Evolutionary conservation across 2,797 vertebrate species (phyloP).

Genomic region (Danio tinwini): DNA sequence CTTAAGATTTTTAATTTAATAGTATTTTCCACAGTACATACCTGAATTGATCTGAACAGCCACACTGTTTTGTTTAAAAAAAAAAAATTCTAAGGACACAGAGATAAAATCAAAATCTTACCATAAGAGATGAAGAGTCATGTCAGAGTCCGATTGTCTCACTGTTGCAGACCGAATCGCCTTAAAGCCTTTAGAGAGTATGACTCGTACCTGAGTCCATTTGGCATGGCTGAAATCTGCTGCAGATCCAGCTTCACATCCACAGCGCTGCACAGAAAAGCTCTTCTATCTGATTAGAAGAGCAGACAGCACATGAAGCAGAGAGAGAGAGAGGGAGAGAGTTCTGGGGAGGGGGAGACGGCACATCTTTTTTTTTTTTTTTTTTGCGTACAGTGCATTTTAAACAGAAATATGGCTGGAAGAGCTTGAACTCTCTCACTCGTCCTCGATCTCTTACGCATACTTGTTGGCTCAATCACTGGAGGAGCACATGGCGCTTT

Average conservation of each 20-base stretch:
- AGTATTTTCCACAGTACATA: not conserved
- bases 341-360: not conserved
- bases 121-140: slow-evolving; percentile 1
- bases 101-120: slow-evolving; percentile 12
- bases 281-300: slow-evolving; percentile 45
- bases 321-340: slow-evolving; percentile 20
- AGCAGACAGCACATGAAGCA: not conserved
- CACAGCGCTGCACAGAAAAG: slow-evolving; percentile 15
- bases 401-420: slow-evolving; percentile 36
- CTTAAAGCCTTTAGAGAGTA: not conserved
- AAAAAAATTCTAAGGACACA: not conserved
- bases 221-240: slow-evolving; percentile 43
- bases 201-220: slow-evolving; percentile 19
- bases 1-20: not conserved
- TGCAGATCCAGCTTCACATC: not conserved
- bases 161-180: not conserved
- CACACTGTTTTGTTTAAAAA: not conserved
- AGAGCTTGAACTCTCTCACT: not conserved
- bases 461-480: slow-evolving; percentile 4
- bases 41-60: not conserved
- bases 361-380: slow-evolving; percentile 2
- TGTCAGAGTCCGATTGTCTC: not conserved
- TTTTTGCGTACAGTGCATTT: slow-evolving; percentile 33
- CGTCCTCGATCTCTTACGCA: slow-evolving; percentile 8
- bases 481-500: not conserved